Evolutionary conservation across 2,888 invertebrate species (phyloP), one percentile per base, ranked within the genome.

Genomic region (Trachelus stipa): DNA sequence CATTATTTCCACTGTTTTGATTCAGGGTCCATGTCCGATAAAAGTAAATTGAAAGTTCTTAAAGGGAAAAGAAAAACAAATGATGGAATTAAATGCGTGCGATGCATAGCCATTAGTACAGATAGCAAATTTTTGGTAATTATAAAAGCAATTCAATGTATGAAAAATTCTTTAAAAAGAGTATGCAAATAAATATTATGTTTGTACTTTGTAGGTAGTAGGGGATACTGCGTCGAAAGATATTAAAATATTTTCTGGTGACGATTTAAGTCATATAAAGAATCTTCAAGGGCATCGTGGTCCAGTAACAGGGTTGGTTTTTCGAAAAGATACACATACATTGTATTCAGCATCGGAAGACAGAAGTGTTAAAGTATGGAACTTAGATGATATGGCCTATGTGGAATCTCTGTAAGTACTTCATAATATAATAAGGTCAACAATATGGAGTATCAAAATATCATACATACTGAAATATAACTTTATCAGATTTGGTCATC

Each of bases 341-440:
- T 92, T 99, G 79, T 99, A 96, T 89, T 96, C 97, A 0, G 94
- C 94, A 4, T 95, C 96, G 80, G 94, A 94, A 90, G 97, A 97
- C 89, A 93, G 95, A 83, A 95, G 96, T 30, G 96, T 98, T 0
- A 98, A 98, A 93, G 95, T 98, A 79, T 99, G 99, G 99, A 97
- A 97, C 83, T 92, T 99, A 77, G 97, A 98, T 92, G 98, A 99
- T 91, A 97, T 98, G 97, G 96, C 97, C 2, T 99, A 98, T 92
- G 96, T 98, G 12, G 99, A 99, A 92, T 97, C 97, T 76, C 92
- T 99, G 93, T 97, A 88, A 90, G 92, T 84, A 77, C 31, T 73
- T 23, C 23, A 40, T 35, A 35, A 35, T 79, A 71, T 30, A 15
- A 77, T 56, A 56, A 23, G 23, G 23, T 23, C 9, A 6, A 56